Conservation (phyloP, 2,113 vertebrate species). For the Glaucidium brasilianum region DNA sequence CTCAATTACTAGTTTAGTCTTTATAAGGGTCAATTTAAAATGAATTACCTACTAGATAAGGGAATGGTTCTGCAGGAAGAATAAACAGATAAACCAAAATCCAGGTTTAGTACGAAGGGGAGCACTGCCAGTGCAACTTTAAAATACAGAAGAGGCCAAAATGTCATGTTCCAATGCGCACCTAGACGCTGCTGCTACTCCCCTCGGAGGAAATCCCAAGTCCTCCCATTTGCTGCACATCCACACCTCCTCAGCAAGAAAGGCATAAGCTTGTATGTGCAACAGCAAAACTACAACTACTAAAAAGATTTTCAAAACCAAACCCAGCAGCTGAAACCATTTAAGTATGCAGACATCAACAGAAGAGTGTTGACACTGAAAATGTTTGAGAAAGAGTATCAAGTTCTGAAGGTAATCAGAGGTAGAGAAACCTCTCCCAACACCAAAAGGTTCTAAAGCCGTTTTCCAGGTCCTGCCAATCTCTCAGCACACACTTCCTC, state of each 20-base stretch:
- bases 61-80: neutral
- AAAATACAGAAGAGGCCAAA: neutral
- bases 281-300: neutral
- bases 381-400: neutral
- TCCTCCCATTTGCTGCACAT: neutral
- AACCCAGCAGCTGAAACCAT: neutral
- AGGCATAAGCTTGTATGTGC: neutral
- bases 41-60: neutral
- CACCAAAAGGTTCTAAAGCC: neutral
- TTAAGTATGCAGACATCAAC: neutral
- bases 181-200: neutral
- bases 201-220: neutral
- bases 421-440: neutral
- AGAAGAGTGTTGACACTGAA: neutral
- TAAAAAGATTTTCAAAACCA: neutral
- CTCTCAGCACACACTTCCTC: neutral
- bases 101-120: neutral
- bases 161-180: neutral
- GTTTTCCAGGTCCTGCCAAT: neutral
- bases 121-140: neutral
- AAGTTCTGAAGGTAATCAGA: neutral
- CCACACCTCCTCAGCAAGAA: neutral
- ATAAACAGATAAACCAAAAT: neutral
- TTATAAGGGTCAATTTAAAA: neutral
- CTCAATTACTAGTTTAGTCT: neutral